Evolutionary conservation across 2,113 vertebrate genomes (phyloP).

Genomic region (Prinia subflava): DNA sequence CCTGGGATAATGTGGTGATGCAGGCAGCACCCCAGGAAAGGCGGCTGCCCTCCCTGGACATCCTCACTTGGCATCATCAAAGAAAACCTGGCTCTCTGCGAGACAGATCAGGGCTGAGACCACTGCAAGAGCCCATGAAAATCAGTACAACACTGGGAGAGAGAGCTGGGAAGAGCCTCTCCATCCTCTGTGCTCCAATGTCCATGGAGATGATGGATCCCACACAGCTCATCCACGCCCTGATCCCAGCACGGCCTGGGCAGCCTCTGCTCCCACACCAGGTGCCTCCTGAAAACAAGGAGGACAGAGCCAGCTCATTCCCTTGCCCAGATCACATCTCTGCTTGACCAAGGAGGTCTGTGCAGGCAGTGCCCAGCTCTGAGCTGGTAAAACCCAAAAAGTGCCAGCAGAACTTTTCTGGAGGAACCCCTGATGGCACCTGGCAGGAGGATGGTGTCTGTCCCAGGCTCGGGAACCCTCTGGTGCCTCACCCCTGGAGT

Average conservation of each 20-base stretch:
- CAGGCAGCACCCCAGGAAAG: neutral
- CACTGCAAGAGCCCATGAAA: accelerated
- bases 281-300: neutral
- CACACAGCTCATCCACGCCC: accelerated
- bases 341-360: neutral
- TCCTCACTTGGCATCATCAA: neutral
- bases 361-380: neutral
- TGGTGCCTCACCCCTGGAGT: neutral
- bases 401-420: neutral
- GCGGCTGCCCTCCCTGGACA: accelerated
- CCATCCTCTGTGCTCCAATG: neutral
- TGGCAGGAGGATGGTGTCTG: neutral
- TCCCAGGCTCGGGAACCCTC: neutral
- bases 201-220: neutral
- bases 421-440: neutral
- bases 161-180: neutral
- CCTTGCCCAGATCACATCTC: neutral
- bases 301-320: neutral
- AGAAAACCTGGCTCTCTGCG: neutral
- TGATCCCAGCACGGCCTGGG: accelerated
- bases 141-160: neutral
- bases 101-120: neutral
- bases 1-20: accelerated
- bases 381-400: neutral
- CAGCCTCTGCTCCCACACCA: neutral